A percentile compares a stretch with the other conserved stretches of the same genome.
These are phyloP conservation scores for Metellina segmentata DNA, from an alignment of 2,888 invertebrate species.

Conservation along the genomic window DNA sequence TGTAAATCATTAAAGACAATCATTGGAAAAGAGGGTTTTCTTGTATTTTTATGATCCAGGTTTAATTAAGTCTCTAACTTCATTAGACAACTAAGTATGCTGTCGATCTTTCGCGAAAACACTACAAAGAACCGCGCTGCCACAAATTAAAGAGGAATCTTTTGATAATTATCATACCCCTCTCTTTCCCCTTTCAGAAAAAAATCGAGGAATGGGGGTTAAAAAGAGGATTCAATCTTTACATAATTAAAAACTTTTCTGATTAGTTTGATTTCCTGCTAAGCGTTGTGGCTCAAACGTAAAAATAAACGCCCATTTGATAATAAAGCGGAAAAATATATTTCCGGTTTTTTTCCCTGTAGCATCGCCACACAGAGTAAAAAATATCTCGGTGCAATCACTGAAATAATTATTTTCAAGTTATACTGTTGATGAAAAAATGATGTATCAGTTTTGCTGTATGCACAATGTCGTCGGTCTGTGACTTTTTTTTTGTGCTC, in stretches of 20 bases:
- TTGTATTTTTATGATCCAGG: slow-evolving; percentile 14
- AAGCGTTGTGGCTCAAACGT: slow-evolving; percentile 1
- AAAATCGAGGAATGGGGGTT: neutral
- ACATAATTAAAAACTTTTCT: slow-evolving; percentile 70
- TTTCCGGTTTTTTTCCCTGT: neutral
- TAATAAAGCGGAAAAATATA: neutral
- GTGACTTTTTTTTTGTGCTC: neutral
- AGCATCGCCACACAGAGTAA: neutral
- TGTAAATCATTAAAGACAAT: slow-evolving; percentile 66
- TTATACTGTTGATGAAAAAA: slow-evolving; percentile 35
- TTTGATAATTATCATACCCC: slow-evolving; percentile 68
- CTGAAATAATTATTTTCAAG: slow-evolving; percentile 66
- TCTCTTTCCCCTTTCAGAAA: neutral
- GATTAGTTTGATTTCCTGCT: slow-evolving; percentile 69
- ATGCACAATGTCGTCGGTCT: neutral
- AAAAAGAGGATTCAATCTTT: slow-evolving; percentile 57
- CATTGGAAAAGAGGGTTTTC: slow-evolving; percentile 48
- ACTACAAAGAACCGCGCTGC: slow-evolving; percentile 22
- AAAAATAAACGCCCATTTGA: slow-evolving; percentile 14
- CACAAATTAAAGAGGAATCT: slow-evolving; percentile 44
- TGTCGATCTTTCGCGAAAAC: slow-evolving; percentile 47
- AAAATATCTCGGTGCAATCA: slow-evolving; percentile 17
- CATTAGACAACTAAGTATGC: slow-evolving; percentile 63
- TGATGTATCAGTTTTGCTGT: slow-evolving; percentile 34
- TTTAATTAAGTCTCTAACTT: slow-evolving; percentile 72